phyloP scores from a whole-genome alignment of 2,888 invertebrate species.

The Apodemia hepburni region DNA sequence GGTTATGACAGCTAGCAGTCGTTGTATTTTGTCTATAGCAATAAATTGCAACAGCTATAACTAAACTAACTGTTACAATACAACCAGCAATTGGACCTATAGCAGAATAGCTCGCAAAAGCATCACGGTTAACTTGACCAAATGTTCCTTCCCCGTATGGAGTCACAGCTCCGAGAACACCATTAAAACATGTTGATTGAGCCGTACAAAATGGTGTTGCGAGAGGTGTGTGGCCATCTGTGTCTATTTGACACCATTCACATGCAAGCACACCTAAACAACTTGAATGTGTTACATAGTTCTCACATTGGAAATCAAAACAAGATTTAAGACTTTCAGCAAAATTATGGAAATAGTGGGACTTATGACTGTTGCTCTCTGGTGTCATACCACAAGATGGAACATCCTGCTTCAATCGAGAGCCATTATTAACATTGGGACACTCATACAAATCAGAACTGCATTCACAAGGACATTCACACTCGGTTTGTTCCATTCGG shows the following conservation, averaged over 20 bases:
- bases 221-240: constrained; percentile 85
- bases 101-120: constrained; percentile 82
- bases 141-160: constrained; percentile 89
- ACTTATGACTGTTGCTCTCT: constrained; percentile 71
- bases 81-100: constrained; percentile 94
- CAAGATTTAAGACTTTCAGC: constrained; percentile 82
- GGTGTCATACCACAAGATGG: constrained; percentile 69
- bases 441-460: constrained; percentile 74
- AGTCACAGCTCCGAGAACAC: constrained; percentile 89
- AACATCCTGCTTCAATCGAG: constrained; percentile 49
- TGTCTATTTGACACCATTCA: constrained; percentile 93
- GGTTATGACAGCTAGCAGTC: constrained; percentile 69
- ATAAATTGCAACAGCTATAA: constrained; percentile 90
- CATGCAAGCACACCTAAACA: constrained; percentile 91
- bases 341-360: constrained; percentile 70
- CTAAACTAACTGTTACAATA: constrained; percentile 88
- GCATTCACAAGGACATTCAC: constrained; percentile 97
- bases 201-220: constrained; percentile 89
- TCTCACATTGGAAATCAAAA: constrained; percentile 84
- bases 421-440: constrained; percentile 50
- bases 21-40: constrained; percentile 88
- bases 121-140: constrained; percentile 67
- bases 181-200: constrained; percentile 91
- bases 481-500: constrained; percentile 96
- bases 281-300: constrained; percentile 80